Evolutionary conservation across 2,113 vertebrate species (phyloP).

Genomic region (Heterocephalus glaber): DNA sequence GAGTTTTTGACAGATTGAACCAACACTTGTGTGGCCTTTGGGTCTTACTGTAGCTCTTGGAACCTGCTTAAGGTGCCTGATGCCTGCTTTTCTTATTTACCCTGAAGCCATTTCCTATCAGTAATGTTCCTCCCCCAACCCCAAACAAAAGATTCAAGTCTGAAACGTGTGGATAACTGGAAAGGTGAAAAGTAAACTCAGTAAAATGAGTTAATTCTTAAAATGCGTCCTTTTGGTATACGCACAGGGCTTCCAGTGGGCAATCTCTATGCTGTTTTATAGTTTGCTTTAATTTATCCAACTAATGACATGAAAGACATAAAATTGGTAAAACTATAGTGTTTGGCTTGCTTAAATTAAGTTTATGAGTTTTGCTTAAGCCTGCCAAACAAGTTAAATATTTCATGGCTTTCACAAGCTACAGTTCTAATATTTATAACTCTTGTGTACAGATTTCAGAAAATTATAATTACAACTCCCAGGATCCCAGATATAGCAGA

Average conservation of each 20-base stretch:
- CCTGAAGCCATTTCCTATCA: slow-evolving; percentile 49
- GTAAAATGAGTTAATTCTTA: slow-evolving; percentile 81
- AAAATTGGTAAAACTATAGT: slow-evolving; percentile 88
- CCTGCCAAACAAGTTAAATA: slow-evolving; percentile 92
- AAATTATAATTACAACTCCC: slow-evolving; percentile 92
- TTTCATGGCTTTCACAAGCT: slow-evolving; percentile 90
- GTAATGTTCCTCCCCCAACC: not conserved
- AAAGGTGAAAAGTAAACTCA: slow-evolving; percentile 78
- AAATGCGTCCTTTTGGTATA: slow-evolving; percentile 72
- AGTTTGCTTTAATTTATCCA: slow-evolving; percentile 87
- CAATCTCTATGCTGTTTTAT: slow-evolving; percentile 77
- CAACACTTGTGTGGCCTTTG: slow-evolving; percentile 69
- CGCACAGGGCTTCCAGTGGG: slow-evolving; percentile 73
- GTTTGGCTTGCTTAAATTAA: slow-evolving; percentile 91
- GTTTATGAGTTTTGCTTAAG: slow-evolving; percentile 91
- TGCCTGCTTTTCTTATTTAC: slow-evolving; percentile 46
- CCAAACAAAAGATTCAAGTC: slow-evolving; percentile 69
- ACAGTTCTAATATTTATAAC: slow-evolving; percentile 93
- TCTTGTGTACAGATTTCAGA: slow-evolving; percentile 91
- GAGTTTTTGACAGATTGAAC: slow-evolving; percentile 77
- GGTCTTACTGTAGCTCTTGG: slow-evolving; percentile 74
- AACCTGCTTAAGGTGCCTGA: slow-evolving; percentile 60
- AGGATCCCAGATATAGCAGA: slow-evolving; percentile 91
- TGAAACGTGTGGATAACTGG: slow-evolving; percentile 68
- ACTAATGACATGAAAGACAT: slow-evolving; percentile 88